Evolutionary conservation across 2,113 vertebrate genomes (phyloP), one percentile per base, ranked within the genome.

Genomic region (Dipodomys ordii): DNA sequence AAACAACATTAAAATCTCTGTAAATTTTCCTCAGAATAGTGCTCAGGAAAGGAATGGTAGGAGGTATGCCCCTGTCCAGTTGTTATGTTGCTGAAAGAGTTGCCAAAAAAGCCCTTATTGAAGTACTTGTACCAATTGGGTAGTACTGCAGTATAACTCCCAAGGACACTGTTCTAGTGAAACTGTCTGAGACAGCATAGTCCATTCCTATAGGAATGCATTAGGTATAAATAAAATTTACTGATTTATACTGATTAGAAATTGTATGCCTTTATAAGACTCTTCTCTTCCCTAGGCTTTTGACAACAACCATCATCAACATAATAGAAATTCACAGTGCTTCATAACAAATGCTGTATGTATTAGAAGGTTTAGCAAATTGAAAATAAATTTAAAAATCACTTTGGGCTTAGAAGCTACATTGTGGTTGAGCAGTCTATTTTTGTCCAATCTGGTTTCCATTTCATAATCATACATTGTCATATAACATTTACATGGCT

Each of bases 221-320:
- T 90, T 69, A 84, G 64, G n/a, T 73, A 80, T 68, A 67, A 96
- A 90, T 97, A 93, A 97, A 95, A 81, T 69, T n/a, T 85, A 28
- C 67, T 84, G 35, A 0, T 90, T 96, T 86, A 74, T 60, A 64
- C 39, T 86, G 35, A 74, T 90, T 62, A 86, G 81, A 72, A 91
- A 78, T 77, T 46, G 72, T 46, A 30, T 87, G 76, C 93, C 74
- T 94, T 82, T 85, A 27, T 91, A 86, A 92, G 69, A 19, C 49
- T 79, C 49, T 88, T 23, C 4, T 57, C 85, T 94, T 93, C 71
- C 28, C 83, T n/a, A 32, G 92, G 49, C 25, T 11, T 83, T 92
- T 88, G 78, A 65, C 6, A 53, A 0, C 79, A 62, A 12, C n/a
- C 30, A 30, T 76, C 53, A 39, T 39, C 57, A 87, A 23, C 88